Evolutionary conservation across 1,140 invertebrate genomes (phyloP), one percentile per base, ranked within the genome.

Genomic region (Atta colombica): DNA sequence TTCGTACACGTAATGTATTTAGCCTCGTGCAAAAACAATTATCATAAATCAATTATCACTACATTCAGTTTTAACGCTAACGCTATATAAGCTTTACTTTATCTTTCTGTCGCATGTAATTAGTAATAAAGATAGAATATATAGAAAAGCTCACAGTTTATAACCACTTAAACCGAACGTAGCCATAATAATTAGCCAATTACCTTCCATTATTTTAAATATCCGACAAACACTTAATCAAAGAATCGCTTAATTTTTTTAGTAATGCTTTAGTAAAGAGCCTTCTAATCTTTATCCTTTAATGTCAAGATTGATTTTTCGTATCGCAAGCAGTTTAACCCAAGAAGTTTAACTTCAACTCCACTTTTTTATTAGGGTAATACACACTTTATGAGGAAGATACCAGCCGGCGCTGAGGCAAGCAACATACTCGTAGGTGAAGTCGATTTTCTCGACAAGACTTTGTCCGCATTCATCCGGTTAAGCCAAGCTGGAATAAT

Each of bases 381-480:
- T 95, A 97, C 97, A 72, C 97, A 99, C 91, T 99, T 99, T 91
- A 99, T 99, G 98, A 96, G 98, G 60, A 99, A 99, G 96, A 99
- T 99, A 93, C 99, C 99, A n/a, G 97, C 97, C 0, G 99, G 99
- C 28, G 98, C 99, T 0, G 99, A 99, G 95, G 99, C 99, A 2
- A 98, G 98, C 69, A 99, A 99, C 94, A 99, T 99, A 91, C 96
- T 99, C 12, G 98, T 99, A 1, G 99, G 99, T 12, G 99, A 99
- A 96, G 98, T 99, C 4, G 99, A 99, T 94, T 99, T 99, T 94
- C 96, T 99, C 31, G 97, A 98, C 75, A 98, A 98, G 93, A 97
- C 98, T 0, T 94, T 99, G 65, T 98, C 98, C 81, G 99, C 98
- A 12, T 99, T 99, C 94, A 97, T 99, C 72, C 97, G 99, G 69